These are phyloP conservation scores for Eupithecia abbreviata DNA, from an alignment of 2,888 invertebrate genomes.

Conservation along the genomic window DNA sequence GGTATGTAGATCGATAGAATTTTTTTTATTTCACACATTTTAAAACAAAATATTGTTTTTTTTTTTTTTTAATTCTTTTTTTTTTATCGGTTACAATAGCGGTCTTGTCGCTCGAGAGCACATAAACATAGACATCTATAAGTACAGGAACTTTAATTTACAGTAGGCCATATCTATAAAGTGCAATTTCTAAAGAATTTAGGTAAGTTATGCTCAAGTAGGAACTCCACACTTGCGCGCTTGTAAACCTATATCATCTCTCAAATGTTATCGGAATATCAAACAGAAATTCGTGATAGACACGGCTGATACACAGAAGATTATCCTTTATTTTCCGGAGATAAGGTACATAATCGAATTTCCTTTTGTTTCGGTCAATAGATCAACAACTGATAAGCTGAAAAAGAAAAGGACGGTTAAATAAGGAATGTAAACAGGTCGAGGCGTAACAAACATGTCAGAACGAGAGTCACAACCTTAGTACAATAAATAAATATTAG, in stretches of 20 bases:
- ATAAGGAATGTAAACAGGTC: not conserved
- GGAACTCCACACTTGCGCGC: conserved; percentile 43
- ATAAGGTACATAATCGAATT: conserved; percentile 57
- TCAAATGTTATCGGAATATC: conserved; percentile 78
- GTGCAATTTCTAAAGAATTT: not conserved
- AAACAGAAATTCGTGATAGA: conserved; percentile 63
- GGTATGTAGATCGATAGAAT: too few species aligned
- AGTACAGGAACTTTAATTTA: too few species aligned
- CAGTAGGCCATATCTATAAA: not conserved
- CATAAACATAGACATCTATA: too few species aligned
- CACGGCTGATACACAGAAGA: conserved; percentile 35
- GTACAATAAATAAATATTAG: too few species aligned
- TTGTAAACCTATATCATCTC: conserved; percentile 73
- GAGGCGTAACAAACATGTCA: not conserved
- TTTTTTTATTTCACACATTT: too few species aligned
- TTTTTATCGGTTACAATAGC: too few species aligned
- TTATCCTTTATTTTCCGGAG: conserved; percentile 47
- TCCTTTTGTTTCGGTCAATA: conserved; percentile 29
- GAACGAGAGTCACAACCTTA: not conserved
- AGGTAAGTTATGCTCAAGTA: not conserved
- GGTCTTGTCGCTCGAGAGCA: too few species aligned
- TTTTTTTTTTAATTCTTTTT: too few species aligned
- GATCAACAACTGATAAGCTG: conserved; percentile 15
- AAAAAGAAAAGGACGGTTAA: conserved; percentile 13
- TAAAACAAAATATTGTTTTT: too few species aligned